A percentile compares a stretch with the other conserved stretches of the same genome.
These are phyloP conservation scores for Leptosomus discolor DNA, from an alignment of 2,113 vertebrate species.

Conservation along the genomic window DNA sequence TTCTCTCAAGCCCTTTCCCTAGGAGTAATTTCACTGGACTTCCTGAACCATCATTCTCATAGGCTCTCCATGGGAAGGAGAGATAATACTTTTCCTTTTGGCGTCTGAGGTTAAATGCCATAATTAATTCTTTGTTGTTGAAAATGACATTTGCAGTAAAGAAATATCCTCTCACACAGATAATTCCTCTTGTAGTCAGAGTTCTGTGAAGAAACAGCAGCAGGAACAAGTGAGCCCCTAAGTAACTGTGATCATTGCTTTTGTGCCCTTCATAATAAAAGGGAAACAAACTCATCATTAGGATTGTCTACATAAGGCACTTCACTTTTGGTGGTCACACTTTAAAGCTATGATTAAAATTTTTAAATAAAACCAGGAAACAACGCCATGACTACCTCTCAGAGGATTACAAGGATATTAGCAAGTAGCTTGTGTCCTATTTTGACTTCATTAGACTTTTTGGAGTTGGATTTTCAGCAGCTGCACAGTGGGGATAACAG, in stretches of 20 bases:
- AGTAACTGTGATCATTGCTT: neutral
- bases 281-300: neutral
- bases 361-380: neutral
- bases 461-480: neutral
- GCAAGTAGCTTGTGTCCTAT: neutral
- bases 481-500: neutral
- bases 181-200: neutral
- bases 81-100: neutral
- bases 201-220: neutral
- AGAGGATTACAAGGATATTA: neutral
- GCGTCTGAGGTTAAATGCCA: neutral
- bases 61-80: neutral
- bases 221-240: neutral
- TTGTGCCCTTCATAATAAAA: neutral
- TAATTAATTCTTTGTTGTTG: neutral
- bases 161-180: neutral
- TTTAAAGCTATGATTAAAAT: neutral
- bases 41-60: neutral
- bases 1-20: neutral
- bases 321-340: neutral
- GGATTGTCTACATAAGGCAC: neutral
- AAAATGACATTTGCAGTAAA: neutral
- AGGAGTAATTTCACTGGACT: neutral
- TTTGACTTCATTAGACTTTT: neutral
- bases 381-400: neutral